Conservation (phyloP, 1,140 invertebrate species). For the Euura lappo region DNA sequence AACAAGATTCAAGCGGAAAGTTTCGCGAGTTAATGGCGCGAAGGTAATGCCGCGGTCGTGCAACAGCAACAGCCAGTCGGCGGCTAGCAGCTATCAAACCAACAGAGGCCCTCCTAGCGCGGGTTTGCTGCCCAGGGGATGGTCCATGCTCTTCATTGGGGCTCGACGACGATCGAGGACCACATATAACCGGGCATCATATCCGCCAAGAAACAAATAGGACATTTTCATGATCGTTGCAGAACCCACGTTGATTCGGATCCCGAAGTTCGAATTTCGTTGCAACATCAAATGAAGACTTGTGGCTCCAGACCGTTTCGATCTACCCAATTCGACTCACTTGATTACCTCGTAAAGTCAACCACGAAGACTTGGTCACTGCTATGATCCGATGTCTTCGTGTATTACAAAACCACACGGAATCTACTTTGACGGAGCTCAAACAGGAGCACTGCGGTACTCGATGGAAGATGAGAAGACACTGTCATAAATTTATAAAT, state of each 20-base stretch:
- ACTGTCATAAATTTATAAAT: background rate
- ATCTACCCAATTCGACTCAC: conserved; percentile 37
- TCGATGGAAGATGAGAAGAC: background rate
- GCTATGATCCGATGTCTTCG: background rate
- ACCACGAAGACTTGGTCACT: background rate
- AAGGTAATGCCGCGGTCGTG: conserved; percentile 54
- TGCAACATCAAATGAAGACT: no score
- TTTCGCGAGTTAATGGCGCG: conserved; percentile 61
- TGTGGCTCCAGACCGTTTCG: conserved; percentile 26
- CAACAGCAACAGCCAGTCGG: conserved; percentile 54
- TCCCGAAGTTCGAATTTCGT: no score
- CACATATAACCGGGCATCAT: conserved; percentile 24
- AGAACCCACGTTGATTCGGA: background rate
- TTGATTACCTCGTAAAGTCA: conserved; percentile 43
- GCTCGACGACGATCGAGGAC: conserved; percentile 23
- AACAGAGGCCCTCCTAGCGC: background rate
- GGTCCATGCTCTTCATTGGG: background rate
- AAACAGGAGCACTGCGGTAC: background rate
- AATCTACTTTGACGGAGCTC: background rate
- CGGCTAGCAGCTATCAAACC: background rate
- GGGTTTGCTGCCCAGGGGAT: background rate
- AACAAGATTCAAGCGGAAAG: conserved; percentile 61
- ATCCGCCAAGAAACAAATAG: background rate
- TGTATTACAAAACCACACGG: background rate
- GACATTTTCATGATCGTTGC: background rate